These are phyloP conservation scores for Nestor notabilis DNA, from an alignment of 2,113 vertebrate genomes.

Conservation along the genomic window DNA sequence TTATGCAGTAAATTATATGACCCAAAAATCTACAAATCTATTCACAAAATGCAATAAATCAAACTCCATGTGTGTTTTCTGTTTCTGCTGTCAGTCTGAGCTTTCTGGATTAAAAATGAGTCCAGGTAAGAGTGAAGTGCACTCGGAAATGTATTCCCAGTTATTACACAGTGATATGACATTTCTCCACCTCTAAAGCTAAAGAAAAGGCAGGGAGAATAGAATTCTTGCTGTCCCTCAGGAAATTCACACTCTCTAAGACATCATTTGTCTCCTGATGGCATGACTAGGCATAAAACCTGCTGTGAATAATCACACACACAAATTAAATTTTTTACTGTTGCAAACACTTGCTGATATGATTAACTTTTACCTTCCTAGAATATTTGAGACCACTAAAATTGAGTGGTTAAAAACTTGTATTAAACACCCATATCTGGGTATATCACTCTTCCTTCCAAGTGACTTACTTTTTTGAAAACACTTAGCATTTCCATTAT, in stretches of 20 bases:
- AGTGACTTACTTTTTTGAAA: background rate
- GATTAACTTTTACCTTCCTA: background rate
- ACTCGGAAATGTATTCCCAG: background rate
- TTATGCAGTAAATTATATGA: background rate
- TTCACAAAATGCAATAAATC: background rate
- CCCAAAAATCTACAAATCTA: background rate
- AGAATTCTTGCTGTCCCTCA: background rate
- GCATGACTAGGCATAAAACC: background rate
- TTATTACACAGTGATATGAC: background rate
- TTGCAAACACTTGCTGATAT: background rate
- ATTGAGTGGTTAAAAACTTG: background rate
- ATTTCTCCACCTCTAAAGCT: background rate
- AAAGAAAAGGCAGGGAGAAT: background rate
- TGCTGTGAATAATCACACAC: background rate
- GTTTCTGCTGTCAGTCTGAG: background rate
- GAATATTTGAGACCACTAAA: background rate
- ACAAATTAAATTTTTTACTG: background rate
- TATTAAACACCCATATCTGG: background rate
- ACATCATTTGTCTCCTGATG: background rate
- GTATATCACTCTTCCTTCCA: background rate
- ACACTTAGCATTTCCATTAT: background rate
- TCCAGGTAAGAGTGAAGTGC: background rate
- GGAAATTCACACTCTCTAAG: background rate
- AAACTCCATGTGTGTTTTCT: accelerated
- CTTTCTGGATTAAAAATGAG: background rate